Base-by-base conservation (phyloP, 2,888 invertebrate species). In the Eupithecia tripunctaria region DNA sequence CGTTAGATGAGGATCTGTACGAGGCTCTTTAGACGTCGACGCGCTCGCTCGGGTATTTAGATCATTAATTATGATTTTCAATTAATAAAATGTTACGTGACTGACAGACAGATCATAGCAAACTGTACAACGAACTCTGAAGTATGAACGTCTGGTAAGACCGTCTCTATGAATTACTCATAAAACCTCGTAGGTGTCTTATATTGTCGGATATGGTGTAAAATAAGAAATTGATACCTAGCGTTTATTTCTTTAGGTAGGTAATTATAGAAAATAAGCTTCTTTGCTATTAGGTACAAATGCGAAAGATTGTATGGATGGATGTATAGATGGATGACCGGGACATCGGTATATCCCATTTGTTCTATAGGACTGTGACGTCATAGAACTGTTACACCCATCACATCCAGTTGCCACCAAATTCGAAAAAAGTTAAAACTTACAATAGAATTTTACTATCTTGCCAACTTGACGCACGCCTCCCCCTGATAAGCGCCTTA, bases 1-100 rank as follows among this genome's bases (percentile, higher is more conserved):
- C 74, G 63, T 71, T 67, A 70, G 59, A 62, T 65, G 73, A 47
- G 21, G 3, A 51, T 51, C 51, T 51, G 10, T n/a, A 41, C 51
- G 25, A 60, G 60, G 41, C 38, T 56, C 29, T 21, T 8, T 60
- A 29, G 29, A 18, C 60, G 27, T 60, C 18, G 29, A 18, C 60
- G 60, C 60, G 60, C 60, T 60, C 47, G n/a, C 10, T 51, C 60
- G 60, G 60, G 5, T 25, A 56, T 56, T 25, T 56, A 56, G 56
- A 56, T 56, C 56, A 56, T 56, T 56, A 56, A 25, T 56, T 14
- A 56, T 56, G 56, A 25, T 56, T 56, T 14, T 14, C 12, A 56
- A 56, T 56, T 56, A 56, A 56, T 56, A 56, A 21, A 56, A 1
- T 56, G 21, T 56, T 25, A 56, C 25, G 56, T 56, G 25, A 56